These are phyloP conservation scores for Diadegma fenestrale DNA, from an alignment of 2,888 invertebrate genomes.

Conservation along the genomic window DNA sequence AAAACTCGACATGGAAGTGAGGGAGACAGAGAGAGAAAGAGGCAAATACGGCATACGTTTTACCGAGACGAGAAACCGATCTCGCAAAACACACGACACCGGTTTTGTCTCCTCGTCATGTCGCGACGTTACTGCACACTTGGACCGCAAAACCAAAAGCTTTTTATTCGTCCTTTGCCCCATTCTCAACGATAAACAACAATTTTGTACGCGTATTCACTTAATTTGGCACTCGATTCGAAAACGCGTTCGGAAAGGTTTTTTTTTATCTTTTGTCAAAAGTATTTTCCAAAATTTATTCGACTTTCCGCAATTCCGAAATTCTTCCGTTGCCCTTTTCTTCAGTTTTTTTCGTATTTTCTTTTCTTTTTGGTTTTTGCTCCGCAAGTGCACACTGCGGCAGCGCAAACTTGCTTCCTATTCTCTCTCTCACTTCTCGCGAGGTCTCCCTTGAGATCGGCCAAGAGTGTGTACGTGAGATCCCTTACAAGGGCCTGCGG, in stretches of 20 bases:
- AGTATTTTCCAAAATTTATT: not conserved
- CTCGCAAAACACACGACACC: slow-evolving; percentile 45
- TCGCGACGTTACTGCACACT: slow-evolving; percentile 24
- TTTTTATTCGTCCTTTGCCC: not conserved
- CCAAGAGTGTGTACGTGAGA: slow-evolving; percentile 77
- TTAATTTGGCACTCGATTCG: not conserved
- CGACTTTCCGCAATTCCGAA: not conserved
- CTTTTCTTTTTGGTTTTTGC: not conserved
- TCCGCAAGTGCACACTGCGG: slow-evolving; percentile 51
- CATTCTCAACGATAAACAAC: not conserved
- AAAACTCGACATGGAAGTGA: slow-evolving; percentile 36
- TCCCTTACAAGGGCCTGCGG: slow-evolving; percentile 81
- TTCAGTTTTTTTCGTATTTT: not conserved
- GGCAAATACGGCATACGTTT: slow-evolving; percentile 38
- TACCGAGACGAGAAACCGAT: slow-evolving; percentile 41
- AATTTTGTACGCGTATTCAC: not conserved
- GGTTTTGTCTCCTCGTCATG: slow-evolving; percentile 44
- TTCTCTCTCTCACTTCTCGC: slow-evolving; percentile 44
- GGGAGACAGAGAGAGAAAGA: slow-evolving; percentile 55
- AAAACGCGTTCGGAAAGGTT: no score
- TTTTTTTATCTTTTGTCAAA: no score
- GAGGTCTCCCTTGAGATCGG: slow-evolving; percentile 66
- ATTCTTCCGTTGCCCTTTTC: not conserved
- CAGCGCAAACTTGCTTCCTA: slow-evolving; percentile 76
- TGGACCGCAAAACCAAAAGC: not conserved